These are phyloP conservation scores for Phalloptychus januarius DNA, from an alignment of 2,797 vertebrate genomes.

Conservation along the genomic window DNA sequence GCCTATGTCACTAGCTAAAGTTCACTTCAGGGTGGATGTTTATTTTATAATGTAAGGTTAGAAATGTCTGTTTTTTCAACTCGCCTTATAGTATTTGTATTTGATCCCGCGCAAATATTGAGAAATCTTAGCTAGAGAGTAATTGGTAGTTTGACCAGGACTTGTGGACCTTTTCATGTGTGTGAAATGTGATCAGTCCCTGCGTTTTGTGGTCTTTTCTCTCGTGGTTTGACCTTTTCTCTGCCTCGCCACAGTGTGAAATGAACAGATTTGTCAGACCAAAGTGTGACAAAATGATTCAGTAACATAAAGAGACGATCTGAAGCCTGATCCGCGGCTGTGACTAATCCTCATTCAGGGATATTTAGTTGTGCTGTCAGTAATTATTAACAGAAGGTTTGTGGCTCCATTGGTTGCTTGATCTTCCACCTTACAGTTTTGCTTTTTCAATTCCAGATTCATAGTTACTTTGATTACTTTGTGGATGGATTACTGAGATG, in stretches of 20 bases:
- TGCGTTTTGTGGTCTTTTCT: not conserved
- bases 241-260: slow-evolving; percentile 9
- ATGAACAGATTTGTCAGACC: slow-evolving; percentile 19
- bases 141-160: not conserved
- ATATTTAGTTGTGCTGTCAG: slow-evolving; percentile 10
- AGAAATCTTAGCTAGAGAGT: not conserved
- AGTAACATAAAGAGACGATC: slow-evolving; percentile 5
- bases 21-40: not conserved
- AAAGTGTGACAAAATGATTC: not conserved
- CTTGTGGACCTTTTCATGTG: not conserved
- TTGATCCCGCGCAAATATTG: not conserved
- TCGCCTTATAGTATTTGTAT: not conserved
- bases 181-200: not conserved
- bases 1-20: not conserved
- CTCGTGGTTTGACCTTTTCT: not conserved
- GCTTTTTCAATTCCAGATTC: not conserved
- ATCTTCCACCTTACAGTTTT: slow-evolving; percentile 18
- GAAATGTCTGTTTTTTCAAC: not conserved
- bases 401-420: slow-evolving; percentile 9
- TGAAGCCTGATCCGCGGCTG: slow-evolving; percentile 13
- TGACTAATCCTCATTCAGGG: slow-evolving; percentile 33
- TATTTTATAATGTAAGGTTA: not conserved
- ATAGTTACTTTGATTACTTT: not conserved
- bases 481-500: not conserved
- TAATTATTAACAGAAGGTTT: slow-evolving; percentile 32